A percentile compares a stretch with the other conserved stretches of the same genome.
These are phyloP conservation scores for Drosophila pseudotakahashii DNA, from an alignment of 2,888 invertebrate genomes.

Conservation along the genomic window DNA sequence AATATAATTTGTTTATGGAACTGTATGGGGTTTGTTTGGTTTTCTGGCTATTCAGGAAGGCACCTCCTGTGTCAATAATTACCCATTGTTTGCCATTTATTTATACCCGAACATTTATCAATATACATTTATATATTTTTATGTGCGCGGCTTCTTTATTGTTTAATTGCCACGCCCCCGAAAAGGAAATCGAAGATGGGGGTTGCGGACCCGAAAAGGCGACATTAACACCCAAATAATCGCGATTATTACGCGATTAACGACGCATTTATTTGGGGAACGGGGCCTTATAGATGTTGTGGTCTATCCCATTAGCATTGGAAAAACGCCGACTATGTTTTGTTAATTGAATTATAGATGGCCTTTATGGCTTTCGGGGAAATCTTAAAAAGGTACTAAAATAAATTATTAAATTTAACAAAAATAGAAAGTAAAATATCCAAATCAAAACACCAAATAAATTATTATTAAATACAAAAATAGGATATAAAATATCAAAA, in stretches of 20 bases:
- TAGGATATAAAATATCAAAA: too few species aligned
- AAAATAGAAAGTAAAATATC: too few species aligned
- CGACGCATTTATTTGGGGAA: background rate
- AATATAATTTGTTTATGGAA: constrained; percentile 17
- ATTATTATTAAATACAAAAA: too few species aligned
- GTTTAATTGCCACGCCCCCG: constrained; percentile 21
- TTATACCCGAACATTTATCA: background rate
- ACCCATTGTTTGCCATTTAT: constrained; percentile 21
- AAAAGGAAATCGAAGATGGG: background rate
- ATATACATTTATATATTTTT: background rate
- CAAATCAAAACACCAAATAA: too few species aligned
- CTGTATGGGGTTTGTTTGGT: background rate
- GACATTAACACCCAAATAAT: constrained; percentile 23
- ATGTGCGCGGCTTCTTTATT: constrained; percentile 14
- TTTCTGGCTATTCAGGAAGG: background rate
- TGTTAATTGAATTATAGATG: background rate
- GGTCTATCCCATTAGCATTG: background rate
- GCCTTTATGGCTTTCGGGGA: background rate
- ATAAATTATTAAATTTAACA: too few species aligned
- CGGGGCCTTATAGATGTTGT: background rate
- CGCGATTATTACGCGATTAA: constrained; percentile 1
- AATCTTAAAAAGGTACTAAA: background rate
- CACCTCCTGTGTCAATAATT: constrained; percentile 49
- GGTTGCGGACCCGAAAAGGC: background rate
- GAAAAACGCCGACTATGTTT: background rate